Base-by-base conservation (phyloP, 2,888 invertebrate species). In the Plebejus argus region DNA sequence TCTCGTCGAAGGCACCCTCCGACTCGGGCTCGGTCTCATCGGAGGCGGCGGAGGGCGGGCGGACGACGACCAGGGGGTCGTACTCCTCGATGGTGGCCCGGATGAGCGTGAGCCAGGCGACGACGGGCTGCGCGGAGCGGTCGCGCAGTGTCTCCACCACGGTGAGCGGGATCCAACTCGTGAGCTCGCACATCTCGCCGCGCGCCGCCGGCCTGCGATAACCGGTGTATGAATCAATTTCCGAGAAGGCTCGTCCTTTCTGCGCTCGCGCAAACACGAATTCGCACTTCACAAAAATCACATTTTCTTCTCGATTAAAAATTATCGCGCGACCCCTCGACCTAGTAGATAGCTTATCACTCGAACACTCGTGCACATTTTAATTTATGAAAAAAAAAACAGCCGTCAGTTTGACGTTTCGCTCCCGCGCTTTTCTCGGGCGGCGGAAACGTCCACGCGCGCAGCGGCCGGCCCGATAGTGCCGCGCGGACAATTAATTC, bases 221-320 rank as follows among this genome's bases (percentile, higher is more conserved):
- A 92, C 93, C 93, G 92, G 92, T 91, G 90, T 89, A 87, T 94
- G 93, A 94, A 84, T 93, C 93, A 93, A 87, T 90, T 92, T 92
- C 92, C 91, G 86, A 90, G 92, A 91, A 92, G 86, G 89, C 86
- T 85, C 87, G 84, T 82, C 83, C 88, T 84, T 87, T 87, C 79
- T 79, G 79, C 79, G 78, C 77, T 70, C 78, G 74, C 81, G 80
- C 81, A 81, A 83, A 82, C 81, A 80, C 80, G 79, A 91, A 92
- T 92, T 92, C 91, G 92, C 93, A 93, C 91, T 90, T 91, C 85
- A 53, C 72, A 20, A 70, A 82, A 87, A 91, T 93, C 92, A 92
- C 92, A 84, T 83, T 85, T 86, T 88, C 88, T 90, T 89, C 89
- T 88, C 87, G 89, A 90, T 88, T 82, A 84, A 84, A 86, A 84